Evolutionary conservation across 2,888 invertebrate species (phyloP).

Genomic region (Hartigia nigra): DNA sequence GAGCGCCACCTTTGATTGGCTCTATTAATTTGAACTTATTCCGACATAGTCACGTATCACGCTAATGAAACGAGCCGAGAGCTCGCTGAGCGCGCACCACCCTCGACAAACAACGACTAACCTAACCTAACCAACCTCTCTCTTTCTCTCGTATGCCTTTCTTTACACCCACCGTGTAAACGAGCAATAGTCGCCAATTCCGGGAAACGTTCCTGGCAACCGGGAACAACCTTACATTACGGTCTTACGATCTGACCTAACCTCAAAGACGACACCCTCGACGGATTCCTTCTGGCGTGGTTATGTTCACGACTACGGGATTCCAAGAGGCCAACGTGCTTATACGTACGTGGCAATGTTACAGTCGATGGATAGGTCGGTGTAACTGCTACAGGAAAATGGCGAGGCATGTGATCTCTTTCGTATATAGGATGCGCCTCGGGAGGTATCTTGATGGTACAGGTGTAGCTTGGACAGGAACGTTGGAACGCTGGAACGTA

Average conservation of each 20-base stretch:
- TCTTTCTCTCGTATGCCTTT: not conserved
- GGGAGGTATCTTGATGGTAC: constrained; percentile 15
- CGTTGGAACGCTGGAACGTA: not conserved
- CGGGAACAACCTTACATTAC: not conserved
- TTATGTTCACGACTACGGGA: not conserved
- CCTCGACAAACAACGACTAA: constrained; percentile 31
- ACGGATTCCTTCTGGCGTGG: not conserved
- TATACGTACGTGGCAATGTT: not conserved
- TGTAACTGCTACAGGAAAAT: constrained; percentile 10
- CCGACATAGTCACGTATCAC: constrained; percentile 50
- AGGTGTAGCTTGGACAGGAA: constrained; percentile 7
- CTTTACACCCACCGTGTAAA: constrained; percentile 12
- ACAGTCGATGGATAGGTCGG: not conserved
- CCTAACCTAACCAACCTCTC: not conserved
- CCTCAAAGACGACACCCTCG: not conserved
- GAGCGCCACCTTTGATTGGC: constrained; percentile 55
- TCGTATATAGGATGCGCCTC: not conserved
- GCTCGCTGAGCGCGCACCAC: constrained; percentile 38
- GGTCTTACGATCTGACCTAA: not conserved
- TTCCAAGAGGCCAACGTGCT: not conserved
- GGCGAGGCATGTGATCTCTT: not conserved
- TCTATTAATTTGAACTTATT: constrained; percentile 57
- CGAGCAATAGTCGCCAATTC: constrained; percentile 6
- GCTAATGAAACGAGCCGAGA: constrained; percentile 43
- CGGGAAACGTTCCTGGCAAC: constrained; percentile 20